Evolutionary conservation across 2,888 invertebrate genomes (phyloP).

Genomic region (Archaeoteleia sp.): DNA sequence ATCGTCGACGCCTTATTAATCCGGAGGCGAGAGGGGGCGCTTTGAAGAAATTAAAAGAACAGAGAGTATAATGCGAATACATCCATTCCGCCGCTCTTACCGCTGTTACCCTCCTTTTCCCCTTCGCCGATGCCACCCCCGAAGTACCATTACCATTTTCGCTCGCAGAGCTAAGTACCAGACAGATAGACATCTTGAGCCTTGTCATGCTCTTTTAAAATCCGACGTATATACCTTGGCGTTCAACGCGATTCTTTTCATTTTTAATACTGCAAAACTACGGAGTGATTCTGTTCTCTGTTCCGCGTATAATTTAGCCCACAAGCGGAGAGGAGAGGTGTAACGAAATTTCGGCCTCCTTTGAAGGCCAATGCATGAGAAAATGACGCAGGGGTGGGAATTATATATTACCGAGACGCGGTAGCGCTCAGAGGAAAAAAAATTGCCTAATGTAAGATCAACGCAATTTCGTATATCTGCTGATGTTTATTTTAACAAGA

Average conservation of each 20-base stretch:
- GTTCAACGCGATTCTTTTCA: conserved; percentile 55
- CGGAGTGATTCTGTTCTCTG: conserved; percentile 44
- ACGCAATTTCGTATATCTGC: conserved; percentile 44
- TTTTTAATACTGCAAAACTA: conserved; percentile 58
- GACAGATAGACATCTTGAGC: conserved; percentile 71
- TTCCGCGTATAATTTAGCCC: conserved; percentile 45
- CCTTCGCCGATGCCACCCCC: conserved; percentile 44
- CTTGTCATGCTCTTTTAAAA: conserved; percentile 72
- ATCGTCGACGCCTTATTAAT: conserved; percentile 75
- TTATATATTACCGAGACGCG: conserved; percentile 46
- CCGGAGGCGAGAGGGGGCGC: conserved; percentile 64
- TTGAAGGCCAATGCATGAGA: conserved; percentile 53
- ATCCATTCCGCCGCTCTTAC: conserved; percentile 66
- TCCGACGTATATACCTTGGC: conserved; percentile 58
- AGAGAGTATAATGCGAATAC: conserved; percentile 73
- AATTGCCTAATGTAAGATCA: conserved; percentile 51
- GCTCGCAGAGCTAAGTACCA: conserved; percentile 67
- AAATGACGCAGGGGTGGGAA: conserved; percentile 47
- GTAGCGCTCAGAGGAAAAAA: conserved; percentile 45
- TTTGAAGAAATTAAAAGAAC: conserved; percentile 75
- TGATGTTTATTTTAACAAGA: conserved; percentile 47
- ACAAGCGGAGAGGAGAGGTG: conserved; percentile 47
- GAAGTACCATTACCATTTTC: conserved; percentile 68
- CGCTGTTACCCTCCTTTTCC: conserved; percentile 39
- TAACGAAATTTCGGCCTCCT: conserved; percentile 53